Evolutionary conservation across 1,140 invertebrate genomes (phyloP).

Genomic region (Schlechtendalia chinensis): DNA sequence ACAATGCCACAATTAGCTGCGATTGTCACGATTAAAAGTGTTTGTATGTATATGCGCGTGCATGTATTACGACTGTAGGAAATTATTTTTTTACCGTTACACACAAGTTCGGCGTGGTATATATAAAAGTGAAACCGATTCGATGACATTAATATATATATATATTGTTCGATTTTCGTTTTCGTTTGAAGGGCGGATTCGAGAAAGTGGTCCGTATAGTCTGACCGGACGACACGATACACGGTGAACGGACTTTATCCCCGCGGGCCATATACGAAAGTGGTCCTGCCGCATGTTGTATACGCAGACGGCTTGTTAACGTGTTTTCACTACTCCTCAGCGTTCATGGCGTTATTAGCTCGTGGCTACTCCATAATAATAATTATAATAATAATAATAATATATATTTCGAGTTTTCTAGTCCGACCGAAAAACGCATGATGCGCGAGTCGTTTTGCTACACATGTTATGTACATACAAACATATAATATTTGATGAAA

Average conservation of each 20-base stretch:
- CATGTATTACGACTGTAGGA: too few relatives aligned
- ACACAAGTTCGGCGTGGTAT: too few relatives aligned
- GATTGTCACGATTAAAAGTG: background rate
- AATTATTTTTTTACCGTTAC: too few relatives aligned
- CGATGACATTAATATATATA: constrained; percentile 3
- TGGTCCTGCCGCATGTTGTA: constrained; percentile 2
- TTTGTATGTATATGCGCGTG: too few relatives aligned
- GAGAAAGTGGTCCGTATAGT: constrained; percentile 40
- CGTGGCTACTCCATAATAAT: constrained; percentile 3
- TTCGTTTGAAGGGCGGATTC: constrained; percentile 44
- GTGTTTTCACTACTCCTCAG: constrained; percentile 41
- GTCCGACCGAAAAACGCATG: too few relatives aligned
- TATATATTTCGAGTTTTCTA: too few relatives aligned
- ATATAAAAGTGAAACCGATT: constrained; percentile 46
- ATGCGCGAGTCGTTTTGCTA: too few relatives aligned
- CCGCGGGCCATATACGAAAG: constrained; percentile 34
- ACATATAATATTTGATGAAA: too few relatives aligned
- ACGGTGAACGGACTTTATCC: constrained; percentile 14
- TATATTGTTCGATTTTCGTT: constrained; percentile 18
- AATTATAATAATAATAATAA: too few relatives aligned
- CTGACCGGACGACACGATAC: background rate
- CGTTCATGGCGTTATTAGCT: background rate
- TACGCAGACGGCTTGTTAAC: too few relatives aligned
- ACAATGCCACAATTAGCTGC: background rate
- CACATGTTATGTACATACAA: too few relatives aligned